Percentiles rank a stretch among this genome's conserved stretches.
phyloP scores from a whole-genome alignment of 2,797 vertebrate species.

The Trachops cirrhosus region DNA sequence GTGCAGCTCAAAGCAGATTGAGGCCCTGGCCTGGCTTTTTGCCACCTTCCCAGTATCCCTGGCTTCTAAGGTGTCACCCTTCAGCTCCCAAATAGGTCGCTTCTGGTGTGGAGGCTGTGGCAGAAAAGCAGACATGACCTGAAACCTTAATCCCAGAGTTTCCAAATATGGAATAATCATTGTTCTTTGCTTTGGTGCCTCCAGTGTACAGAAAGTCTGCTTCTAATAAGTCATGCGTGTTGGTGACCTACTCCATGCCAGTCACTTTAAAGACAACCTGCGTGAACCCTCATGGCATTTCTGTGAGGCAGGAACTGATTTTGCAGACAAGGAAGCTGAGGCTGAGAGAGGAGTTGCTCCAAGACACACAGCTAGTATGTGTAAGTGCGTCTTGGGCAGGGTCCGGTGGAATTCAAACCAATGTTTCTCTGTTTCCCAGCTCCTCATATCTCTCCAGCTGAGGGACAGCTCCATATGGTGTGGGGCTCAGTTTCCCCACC shows the following conservation, averaged over 20 bases:
- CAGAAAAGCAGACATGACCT: background rate
- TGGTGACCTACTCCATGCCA: background rate
- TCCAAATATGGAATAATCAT: background rate
- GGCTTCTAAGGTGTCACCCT: background rate
- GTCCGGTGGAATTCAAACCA: background rate
- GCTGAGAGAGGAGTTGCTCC: background rate
- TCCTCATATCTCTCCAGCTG: background rate
- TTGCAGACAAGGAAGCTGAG: background rate
- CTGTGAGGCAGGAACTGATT: background rate
- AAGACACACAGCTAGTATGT: background rate
- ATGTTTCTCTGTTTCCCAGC: background rate
- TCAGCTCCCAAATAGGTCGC: background rate
- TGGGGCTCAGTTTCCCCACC: background rate
- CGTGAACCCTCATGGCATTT: background rate
- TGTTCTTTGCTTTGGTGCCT: background rate
- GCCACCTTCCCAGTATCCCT: background rate
- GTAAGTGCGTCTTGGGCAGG: background rate
- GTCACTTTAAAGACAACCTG: background rate
- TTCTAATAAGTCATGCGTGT: background rate
- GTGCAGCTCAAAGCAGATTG: background rate
- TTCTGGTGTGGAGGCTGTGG: background rate
- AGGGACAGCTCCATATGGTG: background rate
- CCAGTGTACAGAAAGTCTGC: background rate
- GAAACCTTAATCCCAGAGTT: background rate
- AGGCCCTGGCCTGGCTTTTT: background rate